Evolutionary conservation across 1,140 invertebrate species (phyloP).

Genomic region (Planococcus citri): DNA sequence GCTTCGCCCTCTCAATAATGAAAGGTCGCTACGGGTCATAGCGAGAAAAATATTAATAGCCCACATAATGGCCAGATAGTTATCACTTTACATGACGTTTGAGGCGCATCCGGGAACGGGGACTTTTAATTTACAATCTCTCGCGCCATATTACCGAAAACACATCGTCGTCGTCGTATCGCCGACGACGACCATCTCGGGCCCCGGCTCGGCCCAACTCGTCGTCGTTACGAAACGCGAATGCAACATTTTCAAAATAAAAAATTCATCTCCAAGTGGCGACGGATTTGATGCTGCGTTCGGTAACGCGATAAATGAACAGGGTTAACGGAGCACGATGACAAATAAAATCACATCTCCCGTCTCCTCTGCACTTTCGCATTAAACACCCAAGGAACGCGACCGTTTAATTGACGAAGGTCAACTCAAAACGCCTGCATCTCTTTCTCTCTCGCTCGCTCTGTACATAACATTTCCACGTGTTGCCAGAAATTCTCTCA

Average conservation of each 20-base stretch:
- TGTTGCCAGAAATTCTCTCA: constrained; percentile 4
- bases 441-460: no score
- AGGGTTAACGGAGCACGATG: not conserved
- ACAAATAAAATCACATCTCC: constrained; percentile 3
- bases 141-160: not conserved
- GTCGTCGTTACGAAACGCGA: no score
- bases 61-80: constrained; percentile 9
- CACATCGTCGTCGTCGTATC: not conserved
- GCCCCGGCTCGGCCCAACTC: no score
- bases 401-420: constrained; percentile 19
- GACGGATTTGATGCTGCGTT: not conserved
- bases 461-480: constrained; percentile 10
- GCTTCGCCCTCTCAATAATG: not conserved
- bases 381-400: constrained; percentile 1
- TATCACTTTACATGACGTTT: constrained; percentile 2
- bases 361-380: not conserved
- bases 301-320: not conserved
- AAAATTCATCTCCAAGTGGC: no score
- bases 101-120: not conserved
- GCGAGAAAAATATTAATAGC: constrained; percentile 17
- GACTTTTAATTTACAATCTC: not conserved
- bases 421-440: constrained; percentile 12
- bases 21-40: constrained; percentile 1
- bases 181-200: no score
- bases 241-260: no score